Evolutionary conservation across 2,888 invertebrate species (phyloP).

Genomic region (Conops quadrifasciatus): DNA sequence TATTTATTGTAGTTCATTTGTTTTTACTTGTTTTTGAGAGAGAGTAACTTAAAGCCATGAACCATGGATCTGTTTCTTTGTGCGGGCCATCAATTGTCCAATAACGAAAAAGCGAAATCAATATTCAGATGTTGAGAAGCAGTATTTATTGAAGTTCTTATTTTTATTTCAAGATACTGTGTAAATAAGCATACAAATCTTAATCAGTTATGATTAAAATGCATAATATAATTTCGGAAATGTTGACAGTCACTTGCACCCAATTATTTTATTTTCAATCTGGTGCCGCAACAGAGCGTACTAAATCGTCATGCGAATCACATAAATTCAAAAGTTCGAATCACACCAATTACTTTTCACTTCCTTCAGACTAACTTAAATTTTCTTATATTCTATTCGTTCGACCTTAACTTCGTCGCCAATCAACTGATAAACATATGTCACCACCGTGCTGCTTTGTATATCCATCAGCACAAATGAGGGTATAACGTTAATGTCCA

Average conservation of each 20-base stretch:
- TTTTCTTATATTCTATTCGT: slow-evolving; percentile 95
- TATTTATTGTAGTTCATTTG: too few relatives aligned
- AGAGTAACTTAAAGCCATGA: too few relatives aligned
- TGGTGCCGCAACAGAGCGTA: background rate
- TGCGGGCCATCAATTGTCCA: too few relatives aligned
- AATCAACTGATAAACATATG: slow-evolving; percentile 96
- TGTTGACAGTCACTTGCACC: background rate
- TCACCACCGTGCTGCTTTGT: slow-evolving; percentile 96
- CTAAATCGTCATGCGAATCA: background rate
- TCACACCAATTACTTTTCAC: background rate
- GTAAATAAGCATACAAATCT: background rate
- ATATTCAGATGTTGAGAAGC: background rate
- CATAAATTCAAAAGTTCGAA: background rate
- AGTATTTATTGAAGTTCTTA: background rate
- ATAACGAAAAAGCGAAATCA: background rate
- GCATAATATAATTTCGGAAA: background rate
- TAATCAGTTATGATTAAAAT: background rate
- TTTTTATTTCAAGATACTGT: background rate
- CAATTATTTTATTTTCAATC: background rate
- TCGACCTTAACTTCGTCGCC: slow-evolving; percentile 99
- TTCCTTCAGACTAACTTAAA: slow-evolving; percentile 65
- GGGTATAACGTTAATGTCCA: slow-evolving; percentile 90
- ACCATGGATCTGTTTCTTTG: too few relatives aligned
- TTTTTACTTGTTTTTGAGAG: too few relatives aligned
- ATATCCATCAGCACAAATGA: slow-evolving; percentile 99